Evolutionary conservation across 2,888 invertebrate species (phyloP), one percentile per base, ranked within the genome.

Genomic region (Dolomedes plantarius): DNA sequence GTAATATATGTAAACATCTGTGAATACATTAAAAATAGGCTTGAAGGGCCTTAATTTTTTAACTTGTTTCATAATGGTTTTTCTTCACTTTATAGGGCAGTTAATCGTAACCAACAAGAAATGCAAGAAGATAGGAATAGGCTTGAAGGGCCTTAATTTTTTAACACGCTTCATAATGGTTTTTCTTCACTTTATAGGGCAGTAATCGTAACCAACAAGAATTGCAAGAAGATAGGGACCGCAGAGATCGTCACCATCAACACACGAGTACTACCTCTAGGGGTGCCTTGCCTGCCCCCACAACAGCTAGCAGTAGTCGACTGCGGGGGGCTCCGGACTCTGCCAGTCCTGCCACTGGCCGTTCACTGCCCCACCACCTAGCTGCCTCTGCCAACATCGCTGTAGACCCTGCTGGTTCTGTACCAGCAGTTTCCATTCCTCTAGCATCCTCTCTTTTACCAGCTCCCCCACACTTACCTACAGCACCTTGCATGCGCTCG

Each of bases 41-140:
- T n/a, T n/a, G n/a, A n/a, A n/a, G n/a, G n/a, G n/a, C n/a, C n/a
- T n/a, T n/a, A n/a, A n/a, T n/a, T n/a, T n/a, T n/a, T n/a, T n/a
- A n/a, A n/a, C n/a, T n/a, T n/a, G n/a, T n/a, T n/a, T n/a, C n/a
- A n/a, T n/a, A n/a, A n/a, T n/a, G n/a, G n/a, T n/a, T n/a, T n/a
- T n/a, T n/a, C n/a, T n/a, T n/a, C n/a, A n/a, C 6, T 56, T 56
- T 23, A 27, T 11, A 87, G 87, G 87, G 87, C 32, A 71, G 87
- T 11, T n/a, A 87, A 87, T 41, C 82, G 87, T 19, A 87, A 79
- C 62, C 83, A 87, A 28, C 87, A 83, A 13, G 87, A 87, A 31
- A 72, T 81, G 79, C 87, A 83, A 46, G 79, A 87, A n/a, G 87
- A 87, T n/a, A n/a, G n/a, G n/a, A n/a, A n/a, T n/a, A n/a, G n/a